Base-by-base conservation (phyloP, 2,113 vertebrate species). In the Blennius ocellaris region DNA sequence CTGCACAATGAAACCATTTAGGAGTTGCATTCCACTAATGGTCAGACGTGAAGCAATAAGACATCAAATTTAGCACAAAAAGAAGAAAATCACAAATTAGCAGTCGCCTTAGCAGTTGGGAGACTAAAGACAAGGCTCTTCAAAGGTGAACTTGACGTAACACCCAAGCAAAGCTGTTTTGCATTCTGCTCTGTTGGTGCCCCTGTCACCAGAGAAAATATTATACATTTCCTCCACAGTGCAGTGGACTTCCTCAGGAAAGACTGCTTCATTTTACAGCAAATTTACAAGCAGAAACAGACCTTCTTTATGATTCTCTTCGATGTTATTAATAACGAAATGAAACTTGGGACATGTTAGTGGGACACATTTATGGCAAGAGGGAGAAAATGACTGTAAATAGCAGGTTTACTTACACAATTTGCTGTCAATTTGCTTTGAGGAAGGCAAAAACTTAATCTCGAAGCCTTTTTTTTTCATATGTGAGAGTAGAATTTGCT, bases 401-500 rank as follows among this genome's bases (percentile, higher is more conserved):
- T 7, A 39, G n/a, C 1, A 5, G 7, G 1, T 50, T 40, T 47
- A 62, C 10, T 41, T n/a, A 36, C 8, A n/a, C 21, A 56, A 15
- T 66, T 49, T 39, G 36, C 43, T 56, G n/a, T 15, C 21, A 58
- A 64, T 62, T 54, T 54, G 50, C 8, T 12, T 38, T 9, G 14
- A 43, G 16, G 43, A 43, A 52, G 14, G 30, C 8, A 38, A 15
- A 43, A 39, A 57, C 21, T 69, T 69, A 49, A 50, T 44, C 11
- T 1, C 10, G 5, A 9, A 10, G 21, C 7, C 51, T 59, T 70
- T 51, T 30, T 30, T 30, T 30, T 30, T 30, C 21, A 30, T 30
- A 40, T 15, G 53, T n/a, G 6, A 16, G 3, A 0, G 5, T 62
- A 66, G 30, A 68, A 68, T 68, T 63, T 58, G 8, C 43, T 66